Conservation (phyloP, 2,113 vertebrate species). For the Gasterosteus nipponicus region DNA sequence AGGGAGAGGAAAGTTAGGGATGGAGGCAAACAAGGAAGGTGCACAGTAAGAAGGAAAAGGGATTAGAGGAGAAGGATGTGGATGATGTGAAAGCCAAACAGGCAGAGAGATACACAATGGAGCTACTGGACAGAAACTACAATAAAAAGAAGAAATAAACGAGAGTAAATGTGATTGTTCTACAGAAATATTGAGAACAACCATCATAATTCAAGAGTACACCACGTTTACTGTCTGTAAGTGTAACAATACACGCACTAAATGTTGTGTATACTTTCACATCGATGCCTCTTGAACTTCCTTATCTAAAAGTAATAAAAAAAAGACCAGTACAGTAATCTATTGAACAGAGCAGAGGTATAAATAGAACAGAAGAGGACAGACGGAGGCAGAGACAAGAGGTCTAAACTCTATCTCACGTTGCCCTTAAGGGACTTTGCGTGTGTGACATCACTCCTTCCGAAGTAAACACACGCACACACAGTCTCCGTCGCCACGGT, state of each 20-base stretch:
- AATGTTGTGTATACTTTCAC: not conserved
- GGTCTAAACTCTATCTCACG: slow-evolving; percentile 65
- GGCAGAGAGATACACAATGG: slow-evolving; percentile 25
- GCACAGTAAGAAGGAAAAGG: slow-evolving; percentile 1
- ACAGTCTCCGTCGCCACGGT: slow-evolving; percentile 71
- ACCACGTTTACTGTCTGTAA: slow-evolving; percentile 2
- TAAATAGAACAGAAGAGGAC: slow-evolving; percentile 24
- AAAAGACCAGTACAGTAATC: not conserved
- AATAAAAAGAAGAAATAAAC: not conserved
- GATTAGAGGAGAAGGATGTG: slow-evolving; percentile 24
- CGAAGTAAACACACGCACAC: slow-evolving; percentile 78
- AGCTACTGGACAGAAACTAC: slow-evolving; percentile 13
- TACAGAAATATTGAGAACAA: slow-evolving; percentile 3
- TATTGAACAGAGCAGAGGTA: slow-evolving; percentile 15
- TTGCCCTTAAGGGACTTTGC: slow-evolving; percentile 67
- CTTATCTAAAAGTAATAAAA: not conserved
- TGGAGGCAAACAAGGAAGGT: slow-evolving; percentile 26
- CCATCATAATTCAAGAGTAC: slow-evolving; percentile 2
- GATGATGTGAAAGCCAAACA: slow-evolving; percentile 40
- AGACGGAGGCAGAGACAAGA: slow-evolving; percentile 46
- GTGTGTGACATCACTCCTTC: slow-evolving; percentile 81
- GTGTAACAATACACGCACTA: not conserved
- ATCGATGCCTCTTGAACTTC: not conserved
- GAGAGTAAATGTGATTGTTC: slow-evolving; percentile 3
- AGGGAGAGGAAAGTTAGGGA: slow-evolving; percentile 24